Evolutionary conservation across 2,888 invertebrate genomes (phyloP).

Genomic region (Mimas tiliae): DNA sequence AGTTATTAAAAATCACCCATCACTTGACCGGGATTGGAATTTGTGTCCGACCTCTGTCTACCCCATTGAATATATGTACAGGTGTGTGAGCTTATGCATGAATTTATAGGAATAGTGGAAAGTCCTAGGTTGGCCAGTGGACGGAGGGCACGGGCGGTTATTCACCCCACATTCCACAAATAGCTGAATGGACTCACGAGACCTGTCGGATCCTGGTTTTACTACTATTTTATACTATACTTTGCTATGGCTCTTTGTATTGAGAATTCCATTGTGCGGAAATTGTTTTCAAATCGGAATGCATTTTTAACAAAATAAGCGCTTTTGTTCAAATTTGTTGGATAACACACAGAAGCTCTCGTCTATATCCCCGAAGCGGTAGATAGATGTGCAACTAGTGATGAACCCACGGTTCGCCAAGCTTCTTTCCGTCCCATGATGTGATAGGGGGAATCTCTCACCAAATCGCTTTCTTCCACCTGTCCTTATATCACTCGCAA

Average conservation of each 20-base stretch:
- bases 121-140: constrained; percentile 42
- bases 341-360: too few relatives aligned
- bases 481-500: too few relatives aligned
- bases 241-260: not conserved
- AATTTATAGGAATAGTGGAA: constrained; percentile 27
- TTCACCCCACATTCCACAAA: constrained; percentile 46
- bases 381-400: not conserved
- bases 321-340: not conserved
- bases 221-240: not conserved
- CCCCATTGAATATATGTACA: too few relatives aligned
- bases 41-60: too few relatives aligned
- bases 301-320: not conserved
- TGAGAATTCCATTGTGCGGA: constrained; percentile 9
- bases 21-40: too few relatives aligned
- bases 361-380: too few relatives aligned
- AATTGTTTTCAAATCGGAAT: not conserved
- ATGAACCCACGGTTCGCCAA: too few relatives aligned
- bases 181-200: constrained; percentile 35
- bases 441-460: too few relatives aligned
- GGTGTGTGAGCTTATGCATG: not conserved
- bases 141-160: constrained; percentile 46
- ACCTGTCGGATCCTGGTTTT: constrained; percentile 34
- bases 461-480: too few relatives aligned
- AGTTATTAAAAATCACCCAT: too few relatives aligned
- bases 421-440: too few relatives aligned